Percentiles rank a stretch among this genome's conserved stretches.
Conservation (phyloP, 1,140 invertebrate genomes). For the Drosophila jambulina region DNA sequence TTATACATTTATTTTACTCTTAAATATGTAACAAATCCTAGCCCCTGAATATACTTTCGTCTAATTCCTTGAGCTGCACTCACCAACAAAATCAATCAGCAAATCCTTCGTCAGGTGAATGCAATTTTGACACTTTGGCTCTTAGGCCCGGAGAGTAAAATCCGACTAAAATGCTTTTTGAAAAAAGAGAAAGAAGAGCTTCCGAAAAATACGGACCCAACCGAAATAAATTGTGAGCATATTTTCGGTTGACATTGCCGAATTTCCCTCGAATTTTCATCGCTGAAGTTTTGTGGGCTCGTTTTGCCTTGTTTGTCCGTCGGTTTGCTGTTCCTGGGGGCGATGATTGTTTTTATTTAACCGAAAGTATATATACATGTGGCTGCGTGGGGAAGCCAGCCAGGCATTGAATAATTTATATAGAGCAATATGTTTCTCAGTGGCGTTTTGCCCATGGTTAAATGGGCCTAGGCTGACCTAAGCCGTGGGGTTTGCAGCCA, state of each 20-base stretch:
- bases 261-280: conserved; percentile 24
- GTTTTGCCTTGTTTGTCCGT: conserved; percentile 15
- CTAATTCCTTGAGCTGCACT: conserved; percentile 2
- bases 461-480: conserved; percentile 12
- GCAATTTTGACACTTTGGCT: conserved; percentile 18
- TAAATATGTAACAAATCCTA: neutral
- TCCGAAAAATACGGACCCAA: conserved; percentile 7
- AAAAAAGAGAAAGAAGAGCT: neutral
- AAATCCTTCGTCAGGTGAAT: conserved; percentile 8
- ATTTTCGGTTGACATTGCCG: conserved; percentile 32
- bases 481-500: conserved; percentile 5
- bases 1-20: neutral
- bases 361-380: neutral
- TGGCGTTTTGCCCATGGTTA: conserved; percentile 28
- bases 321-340: conserved; percentile 19
- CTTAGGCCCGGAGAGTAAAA: conserved; percentile 2
- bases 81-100: conserved; percentile 5
- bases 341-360: conserved; percentile 34
- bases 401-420: conserved; percentile 49
- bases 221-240: conserved; percentile 29
- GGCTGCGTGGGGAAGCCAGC: conserved; percentile 11
- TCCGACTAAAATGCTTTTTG: conserved; percentile 6
- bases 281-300: conserved; percentile 6
- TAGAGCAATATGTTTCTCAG: conserved; percentile 24
- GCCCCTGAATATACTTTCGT: neutral